Evolutionary conservation across 2,888 invertebrate genomes (phyloP), one percentile per base, ranked within the genome.

Genomic region (Pristionchus exspectatus): DNA sequence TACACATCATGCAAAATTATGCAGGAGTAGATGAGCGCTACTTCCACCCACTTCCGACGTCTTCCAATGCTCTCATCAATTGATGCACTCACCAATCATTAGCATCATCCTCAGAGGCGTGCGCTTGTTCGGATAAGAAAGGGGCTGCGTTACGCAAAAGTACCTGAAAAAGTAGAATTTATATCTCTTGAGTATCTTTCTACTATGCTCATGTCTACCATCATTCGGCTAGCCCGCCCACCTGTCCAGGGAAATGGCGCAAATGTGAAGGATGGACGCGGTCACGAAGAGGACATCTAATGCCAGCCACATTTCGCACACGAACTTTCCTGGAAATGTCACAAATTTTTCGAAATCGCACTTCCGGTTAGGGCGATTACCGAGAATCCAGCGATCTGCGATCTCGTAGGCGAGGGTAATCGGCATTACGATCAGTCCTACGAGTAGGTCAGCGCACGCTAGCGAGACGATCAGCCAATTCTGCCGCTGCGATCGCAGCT

Each of bases 221-320:
- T 27, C n/a, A 44, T 27, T n/a, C 44, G 10, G 44, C 9, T 10
- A 50, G 30, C 16, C 33, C 9, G 18, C 38, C 84, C 84, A 33
- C 91, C 87, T 92, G 90, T 95, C 95, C 50, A 95, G 90, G 10
- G 94, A 94, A 72, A 95, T 95, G 44, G 94, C 93, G 90, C 95
- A 95, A 83, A 95, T 95, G 91, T 96, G 96, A 38, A 96, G 92
- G 89, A 96, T 96, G 50, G 96, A 96, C 7, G 96, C 96, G 9
- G 96, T 96, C 89, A 96, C 96, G 85, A 96, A 95, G 18, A 96
- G 94, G 9, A 96, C 96, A 91, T 96, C 96, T 10, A 95, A 95
- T 5, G 96, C 96, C 89, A 96, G 95, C 96, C 96, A 96, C 72
- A 96, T 92, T 90, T 96, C 96, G 92, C 96, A 96, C 92, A 96